These are phyloP conservation scores for Galaxias olidus DNA, from an alignment of 2,797 vertebrate species.

Conservation along the genomic window DNA sequence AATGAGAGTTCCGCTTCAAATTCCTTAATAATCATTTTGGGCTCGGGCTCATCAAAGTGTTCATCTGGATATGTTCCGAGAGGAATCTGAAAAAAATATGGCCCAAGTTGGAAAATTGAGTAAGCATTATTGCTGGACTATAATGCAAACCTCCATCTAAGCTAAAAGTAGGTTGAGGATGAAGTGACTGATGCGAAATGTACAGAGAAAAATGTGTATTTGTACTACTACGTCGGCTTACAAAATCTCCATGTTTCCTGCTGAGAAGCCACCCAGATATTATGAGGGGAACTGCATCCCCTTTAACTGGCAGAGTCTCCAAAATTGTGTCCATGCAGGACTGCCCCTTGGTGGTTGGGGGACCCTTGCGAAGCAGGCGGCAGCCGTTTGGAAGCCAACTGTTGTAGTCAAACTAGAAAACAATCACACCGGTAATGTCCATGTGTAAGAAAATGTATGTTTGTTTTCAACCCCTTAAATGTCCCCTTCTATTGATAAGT, in stretches of 20 bases:
- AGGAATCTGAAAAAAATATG: constrained; percentile 50
- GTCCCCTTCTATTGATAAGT: too few relatives aligned
- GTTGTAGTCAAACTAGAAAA: constrained; percentile 63
- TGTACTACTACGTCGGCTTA: too few relatives aligned
- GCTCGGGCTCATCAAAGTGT: constrained; percentile 56
- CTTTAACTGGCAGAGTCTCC: constrained; percentile 62
- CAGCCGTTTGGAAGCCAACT: constrained; percentile 72
- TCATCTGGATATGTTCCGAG: constrained; percentile 70
- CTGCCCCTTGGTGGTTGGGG: constrained; percentile 59
- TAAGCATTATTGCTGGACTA: background rate
- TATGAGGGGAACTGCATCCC: constrained; percentile 16
- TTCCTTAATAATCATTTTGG: constrained; percentile 52
- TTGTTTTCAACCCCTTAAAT: too few relatives aligned
- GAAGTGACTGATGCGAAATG: too few relatives aligned
- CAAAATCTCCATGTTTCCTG: background rate
- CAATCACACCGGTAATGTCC: background rate
- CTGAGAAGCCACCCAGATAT: constrained; percentile 3
- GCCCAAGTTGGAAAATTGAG: background rate
- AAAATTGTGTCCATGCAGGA: constrained; percentile 55
- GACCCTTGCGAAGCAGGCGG: constrained; percentile 62
- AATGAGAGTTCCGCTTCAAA: constrained; percentile 61
- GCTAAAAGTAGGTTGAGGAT: too few relatives aligned
- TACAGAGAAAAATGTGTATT: too few relatives aligned
- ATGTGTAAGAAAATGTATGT: too few relatives aligned
- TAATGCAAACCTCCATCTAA: background rate